Base-by-base conservation (phyloP, 1,140 invertebrate genomes). In the Pseudomyrmex cubaensis region DNA sequence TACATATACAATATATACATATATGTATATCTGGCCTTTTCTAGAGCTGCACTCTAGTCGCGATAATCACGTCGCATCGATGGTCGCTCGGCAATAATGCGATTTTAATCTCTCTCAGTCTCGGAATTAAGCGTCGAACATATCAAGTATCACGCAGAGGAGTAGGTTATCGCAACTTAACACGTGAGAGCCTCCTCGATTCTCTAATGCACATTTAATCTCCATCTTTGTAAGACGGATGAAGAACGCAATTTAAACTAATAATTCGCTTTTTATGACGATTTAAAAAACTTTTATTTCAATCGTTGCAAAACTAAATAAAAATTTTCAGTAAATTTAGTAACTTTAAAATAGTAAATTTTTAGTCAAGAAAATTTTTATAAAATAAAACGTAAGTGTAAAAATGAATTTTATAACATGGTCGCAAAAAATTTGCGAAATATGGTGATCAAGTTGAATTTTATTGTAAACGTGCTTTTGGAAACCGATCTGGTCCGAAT, bases 161-260 rank as follows among this genome's bases (percentile, higher is more conserved):
- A 80, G 59, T 70, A 57, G 44, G 76, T 80, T 80, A 80, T 80
- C 76, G 76, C 66, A 56, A 72, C 56, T 80, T 80, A 59, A 61
- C 66, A 80, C 76, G 61, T 56, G 44, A 56, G 64, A 25, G 20
- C 20, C 75, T 46, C 20, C 52, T 57, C n/a, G 57, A 67, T 46
- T 69, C 64, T 59, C 54, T 80, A 72, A 80, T 80, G 76, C 66
- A 35, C 66, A 57, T 80, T 80, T 80, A 72, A 80, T 72, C 66
- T 80, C 56, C 50, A 80, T 25, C 76, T 61, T 61, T 72, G 48
- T n/a, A 56, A n/a, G 69, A 48, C 35, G 59, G 10, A 64, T 20
- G 50, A 7, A 15, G 54, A 22, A 13, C 44, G 15, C 12, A 25
- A 54, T 22, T 70, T n/a, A 17, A 66, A 61, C 8, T 70, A 56